Evolutionary conservation across 2,797 vertebrate genomes (phyloP).

Genomic region (Hydrophis major): DNA sequence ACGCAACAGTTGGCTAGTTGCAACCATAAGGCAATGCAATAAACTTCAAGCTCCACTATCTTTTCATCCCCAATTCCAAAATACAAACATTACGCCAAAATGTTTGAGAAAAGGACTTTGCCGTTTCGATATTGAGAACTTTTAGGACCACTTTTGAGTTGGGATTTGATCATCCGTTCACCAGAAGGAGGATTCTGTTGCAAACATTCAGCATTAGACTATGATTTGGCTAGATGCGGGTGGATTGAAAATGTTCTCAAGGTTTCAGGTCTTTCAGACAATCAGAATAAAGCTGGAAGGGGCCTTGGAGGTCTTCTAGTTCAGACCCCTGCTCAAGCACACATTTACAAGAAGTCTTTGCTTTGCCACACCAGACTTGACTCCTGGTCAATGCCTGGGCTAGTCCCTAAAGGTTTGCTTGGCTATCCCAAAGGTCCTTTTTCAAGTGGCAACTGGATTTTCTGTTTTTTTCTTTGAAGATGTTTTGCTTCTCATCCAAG

Average conservation of each 20-base stretch:
- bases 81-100: neutral
- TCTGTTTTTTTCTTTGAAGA: no score
- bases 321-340: neutral
- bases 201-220: rapidly evolving
- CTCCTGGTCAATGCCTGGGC: no score
- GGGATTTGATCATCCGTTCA: neutral
- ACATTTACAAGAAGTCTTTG: no score
- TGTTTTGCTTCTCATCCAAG: no score
- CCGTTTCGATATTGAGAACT: neutral
- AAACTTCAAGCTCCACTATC: slow-evolving; percentile 26
- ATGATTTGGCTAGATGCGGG: neutral
- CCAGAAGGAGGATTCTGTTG: neutral
- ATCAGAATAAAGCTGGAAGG: neutral
- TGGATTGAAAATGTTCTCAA: neutral
- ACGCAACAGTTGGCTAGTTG: slow-evolving; percentile 56
- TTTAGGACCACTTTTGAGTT: neutral
- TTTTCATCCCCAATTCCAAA: slow-evolving; percentile 11
- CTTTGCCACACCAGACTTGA: no score
- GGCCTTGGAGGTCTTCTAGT: neutral
- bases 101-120: neutral
- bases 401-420: neutral
- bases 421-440: no score
- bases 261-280: no score
- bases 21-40: slow-evolving; percentile 41
- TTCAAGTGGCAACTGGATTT: no score